Evolutionary conservation across 2,888 invertebrate species (phyloP).

Genomic region (Resseliella maxima): DNA sequence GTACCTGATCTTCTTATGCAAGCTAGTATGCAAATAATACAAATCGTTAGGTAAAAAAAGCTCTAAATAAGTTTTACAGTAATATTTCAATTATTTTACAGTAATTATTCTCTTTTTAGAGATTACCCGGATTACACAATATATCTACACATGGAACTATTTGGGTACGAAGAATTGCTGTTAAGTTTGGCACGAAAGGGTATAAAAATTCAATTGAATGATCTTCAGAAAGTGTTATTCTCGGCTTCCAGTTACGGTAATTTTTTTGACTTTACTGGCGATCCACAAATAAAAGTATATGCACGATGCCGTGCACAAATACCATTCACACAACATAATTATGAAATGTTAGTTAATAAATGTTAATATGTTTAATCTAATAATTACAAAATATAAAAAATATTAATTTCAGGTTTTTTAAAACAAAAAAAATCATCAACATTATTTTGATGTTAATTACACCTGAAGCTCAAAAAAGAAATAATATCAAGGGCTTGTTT

Average conservation of each 20-base stretch:
- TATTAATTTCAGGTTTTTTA: background rate
- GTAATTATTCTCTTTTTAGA: background rate
- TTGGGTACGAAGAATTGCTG: background rate
- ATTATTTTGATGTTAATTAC: background rate
- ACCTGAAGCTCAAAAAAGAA: background rate
- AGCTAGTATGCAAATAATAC: background rate
- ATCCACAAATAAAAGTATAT: background rate
- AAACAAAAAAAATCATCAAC: background rate
- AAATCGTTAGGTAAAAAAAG: background rate
- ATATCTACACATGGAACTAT: background rate
- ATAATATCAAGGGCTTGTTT: background rate
- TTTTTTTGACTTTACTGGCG: background rate
- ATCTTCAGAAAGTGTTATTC: background rate
- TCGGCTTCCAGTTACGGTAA: background rate
- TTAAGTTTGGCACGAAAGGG: background rate
- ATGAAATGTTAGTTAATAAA: background rate
- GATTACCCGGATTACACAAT: background rate
- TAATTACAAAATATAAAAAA: no score
- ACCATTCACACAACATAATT: background rate
- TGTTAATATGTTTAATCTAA: background rate
- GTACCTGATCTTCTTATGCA: background rate
- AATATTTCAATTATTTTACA: background rate
- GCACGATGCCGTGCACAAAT: background rate
- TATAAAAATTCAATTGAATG: background rate
- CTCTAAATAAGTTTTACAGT: background rate